These are phyloP conservation scores for Drosophila koepferae DNA, from an alignment of 2,888 invertebrate species.

Conservation along the genomic window DNA sequence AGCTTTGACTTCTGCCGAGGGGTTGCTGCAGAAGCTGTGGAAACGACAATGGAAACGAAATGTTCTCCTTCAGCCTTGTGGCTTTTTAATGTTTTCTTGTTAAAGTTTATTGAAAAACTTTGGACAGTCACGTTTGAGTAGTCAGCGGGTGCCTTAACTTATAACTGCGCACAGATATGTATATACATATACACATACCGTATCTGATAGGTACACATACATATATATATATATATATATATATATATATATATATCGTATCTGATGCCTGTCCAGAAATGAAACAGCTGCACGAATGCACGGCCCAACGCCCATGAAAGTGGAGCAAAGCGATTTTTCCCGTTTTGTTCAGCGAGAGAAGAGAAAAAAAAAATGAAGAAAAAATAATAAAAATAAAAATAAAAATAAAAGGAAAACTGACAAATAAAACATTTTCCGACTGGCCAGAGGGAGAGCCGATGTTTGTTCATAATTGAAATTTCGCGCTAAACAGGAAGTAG, in stretches of 20 bases:
- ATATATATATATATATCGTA: slow-evolving; percentile 9
- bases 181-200: neutral
- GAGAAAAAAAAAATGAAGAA: neutral
- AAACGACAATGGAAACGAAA: slow-evolving; percentile 71
- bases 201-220: too few relatives aligned
- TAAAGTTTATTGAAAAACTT: slow-evolving; percentile 81
- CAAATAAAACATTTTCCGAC: slow-evolving; percentile 54
- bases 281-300: slow-evolving; percentile 74
- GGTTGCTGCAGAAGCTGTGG: slow-evolving; percentile 16
- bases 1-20: slow-evolving; percentile 66
- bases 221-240: neutral
- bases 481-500: slow-evolving; percentile 77
- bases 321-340: slow-evolving; percentile 68
- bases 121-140: slow-evolving; percentile 81
- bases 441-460: slow-evolving; percentile 25
- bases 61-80: slow-evolving; percentile 67
- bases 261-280: slow-evolving; percentile 54
- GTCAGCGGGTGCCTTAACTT: slow-evolving; percentile 71
- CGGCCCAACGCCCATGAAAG: slow-evolving; percentile 71
- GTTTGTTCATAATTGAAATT: slow-evolving; percentile 78
- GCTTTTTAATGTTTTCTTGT: slow-evolving; percentile 82
- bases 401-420: slow-evolving; percentile 41
- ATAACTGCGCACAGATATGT: slow-evolving; percentile 39
- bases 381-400: slow-evolving; percentile 27
- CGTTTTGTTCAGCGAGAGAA: slow-evolving; percentile 40